Conservation (phyloP, 2,797 vertebrate species). For the Hemibagrus guttatus region DNA sequence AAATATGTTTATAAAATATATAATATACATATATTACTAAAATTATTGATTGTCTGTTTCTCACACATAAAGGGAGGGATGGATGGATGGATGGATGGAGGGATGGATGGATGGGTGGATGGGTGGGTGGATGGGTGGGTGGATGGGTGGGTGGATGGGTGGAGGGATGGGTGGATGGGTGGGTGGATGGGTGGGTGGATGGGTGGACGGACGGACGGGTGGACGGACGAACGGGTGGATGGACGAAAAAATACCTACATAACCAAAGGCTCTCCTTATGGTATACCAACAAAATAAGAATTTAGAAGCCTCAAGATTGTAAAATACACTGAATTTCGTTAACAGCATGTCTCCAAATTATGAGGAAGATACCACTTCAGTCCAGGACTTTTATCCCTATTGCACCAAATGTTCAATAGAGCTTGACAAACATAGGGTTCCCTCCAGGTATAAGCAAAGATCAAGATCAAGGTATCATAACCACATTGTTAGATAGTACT, state of each 20-base stretch:
- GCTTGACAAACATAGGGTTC: not conserved
- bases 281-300: not conserved
- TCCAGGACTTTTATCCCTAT: not conserved
- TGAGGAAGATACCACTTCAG: not conserved
- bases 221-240: not conserved
- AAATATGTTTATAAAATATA: no score
- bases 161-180: not conserved
- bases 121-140: no score
- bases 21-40: no score
- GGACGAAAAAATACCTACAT: not conserved
- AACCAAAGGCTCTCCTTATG: not conserved
- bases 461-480: not conserved
- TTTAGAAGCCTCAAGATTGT: not conserved
- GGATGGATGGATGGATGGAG: no score
- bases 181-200: not conserved
- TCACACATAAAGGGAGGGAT: no score
- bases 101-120: no score
- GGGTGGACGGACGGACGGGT: no score
- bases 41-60: no score
- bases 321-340: conserved; percentile 1
- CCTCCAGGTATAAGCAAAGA: not conserved
- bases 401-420: not conserved
- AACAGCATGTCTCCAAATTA: not conserved
- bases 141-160: not conserved
- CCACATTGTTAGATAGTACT: not conserved